Percentiles rank a stretch among this genome's conserved stretches.
Evolutionary conservation across 2,888 invertebrate genomes (phyloP).

Genomic region (Hesperia comma): DNA sequence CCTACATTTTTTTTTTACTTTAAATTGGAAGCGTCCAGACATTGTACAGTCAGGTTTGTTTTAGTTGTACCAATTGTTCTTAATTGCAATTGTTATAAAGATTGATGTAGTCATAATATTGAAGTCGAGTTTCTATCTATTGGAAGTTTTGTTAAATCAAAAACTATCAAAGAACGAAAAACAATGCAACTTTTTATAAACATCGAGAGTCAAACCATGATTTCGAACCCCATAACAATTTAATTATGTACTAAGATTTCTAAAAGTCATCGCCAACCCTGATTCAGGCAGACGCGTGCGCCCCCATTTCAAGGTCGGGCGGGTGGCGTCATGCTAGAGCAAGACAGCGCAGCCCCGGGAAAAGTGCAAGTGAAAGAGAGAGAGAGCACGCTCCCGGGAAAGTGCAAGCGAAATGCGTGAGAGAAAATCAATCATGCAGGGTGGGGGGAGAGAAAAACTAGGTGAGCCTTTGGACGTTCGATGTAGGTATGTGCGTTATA

Average conservation of each 20-base stretch:
- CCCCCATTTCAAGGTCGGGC: constrained; percentile 79
- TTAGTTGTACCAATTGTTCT: no score
- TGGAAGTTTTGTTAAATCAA: no score
- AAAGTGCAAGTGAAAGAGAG: constrained; percentile 26
- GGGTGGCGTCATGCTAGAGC: constrained; percentile 60
- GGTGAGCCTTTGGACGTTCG: constrained; percentile 67
- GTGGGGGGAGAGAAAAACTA: constrained; percentile 72
- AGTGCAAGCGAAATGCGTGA: constrained; percentile 81
- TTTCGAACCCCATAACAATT: background rate
- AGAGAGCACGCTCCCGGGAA: constrained; percentile 61
- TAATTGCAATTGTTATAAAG: no score
- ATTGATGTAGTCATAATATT: no score
- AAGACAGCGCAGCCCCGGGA: constrained; percentile 52
- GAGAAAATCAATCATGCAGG: constrained; percentile 83
- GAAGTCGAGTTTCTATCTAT: no score
- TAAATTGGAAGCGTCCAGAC: no score
- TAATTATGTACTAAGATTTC: background rate
- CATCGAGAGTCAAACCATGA: no score
- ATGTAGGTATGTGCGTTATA: constrained; percentile 52
- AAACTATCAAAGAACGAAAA: no score
- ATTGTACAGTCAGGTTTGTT: no score
- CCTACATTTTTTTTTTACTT: no score
- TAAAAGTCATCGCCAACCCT: constrained; percentile 43
- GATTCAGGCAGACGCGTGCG: constrained; percentile 57
- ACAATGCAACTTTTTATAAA: no score